These are phyloP conservation scores for Prunella strophiata DNA, from an alignment of 2,797 vertebrate genomes.

Conservation along the genomic window DNA sequence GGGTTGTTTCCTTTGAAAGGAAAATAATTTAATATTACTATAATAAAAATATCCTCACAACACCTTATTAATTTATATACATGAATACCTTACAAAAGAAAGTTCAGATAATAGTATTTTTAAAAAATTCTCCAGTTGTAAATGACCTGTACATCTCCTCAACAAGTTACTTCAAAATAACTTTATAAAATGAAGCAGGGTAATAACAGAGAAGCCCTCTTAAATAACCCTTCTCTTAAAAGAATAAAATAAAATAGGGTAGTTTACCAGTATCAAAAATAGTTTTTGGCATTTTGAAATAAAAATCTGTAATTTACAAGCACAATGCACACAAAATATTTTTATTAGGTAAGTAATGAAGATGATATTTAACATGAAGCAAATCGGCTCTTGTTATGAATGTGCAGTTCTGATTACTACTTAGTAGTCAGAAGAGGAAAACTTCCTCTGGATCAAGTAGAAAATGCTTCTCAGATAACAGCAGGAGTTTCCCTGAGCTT, in stretches of 20 bases:
- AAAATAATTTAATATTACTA: background rate
- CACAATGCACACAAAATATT: background rate
- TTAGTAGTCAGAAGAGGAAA: background rate
- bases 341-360: background rate
- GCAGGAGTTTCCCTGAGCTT: background rate
- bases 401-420: background rate
- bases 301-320: background rate
- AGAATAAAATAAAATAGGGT: background rate
- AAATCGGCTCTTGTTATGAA: background rate
- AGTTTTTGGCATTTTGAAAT: background rate
- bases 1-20: background rate
- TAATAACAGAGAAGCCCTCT: background rate
- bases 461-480: background rate
- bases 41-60: background rate
- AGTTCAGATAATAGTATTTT: background rate
- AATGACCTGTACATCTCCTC: background rate
- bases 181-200: background rate
- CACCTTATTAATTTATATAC: background rate
- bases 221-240: background rate
- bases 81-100: slow-evolving; percentile 10
- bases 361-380: background rate
- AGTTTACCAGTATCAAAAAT: background rate
- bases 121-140: background rate
- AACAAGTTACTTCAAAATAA: background rate
- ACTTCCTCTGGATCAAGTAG: background rate